Conservation (phyloP, 2,888 invertebrate genomes). For the Trissolcus japonicus region DNA sequence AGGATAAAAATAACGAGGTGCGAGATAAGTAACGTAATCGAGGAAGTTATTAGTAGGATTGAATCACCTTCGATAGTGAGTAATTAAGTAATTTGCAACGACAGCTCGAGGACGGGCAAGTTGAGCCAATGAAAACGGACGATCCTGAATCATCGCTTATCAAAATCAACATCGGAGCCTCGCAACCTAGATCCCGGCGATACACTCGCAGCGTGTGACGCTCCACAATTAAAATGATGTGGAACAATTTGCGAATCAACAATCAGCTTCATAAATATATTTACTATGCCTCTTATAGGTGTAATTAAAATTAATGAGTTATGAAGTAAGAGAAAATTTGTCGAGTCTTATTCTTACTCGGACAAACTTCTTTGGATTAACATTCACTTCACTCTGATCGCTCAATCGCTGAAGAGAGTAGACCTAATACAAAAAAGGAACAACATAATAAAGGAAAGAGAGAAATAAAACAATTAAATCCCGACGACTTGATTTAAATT, state of each 20-base stretch:
- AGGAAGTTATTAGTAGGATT: slow-evolving; percentile 29
- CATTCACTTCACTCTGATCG: neutral
- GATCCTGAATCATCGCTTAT: neutral
- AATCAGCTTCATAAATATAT: slow-evolving; percentile 49
- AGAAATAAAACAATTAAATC: too few species aligned
- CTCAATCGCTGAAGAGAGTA: too few species aligned
- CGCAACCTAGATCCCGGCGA: slow-evolving; percentile 27
- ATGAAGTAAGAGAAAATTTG: slow-evolving; percentile 49
- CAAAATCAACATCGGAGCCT: slow-evolving; percentile 25
- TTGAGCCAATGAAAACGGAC: neutral
- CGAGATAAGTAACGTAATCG: slow-evolving; percentile 12
- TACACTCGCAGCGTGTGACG: slow-evolving; percentile 29
- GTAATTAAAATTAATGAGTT: slow-evolving; percentile 55
- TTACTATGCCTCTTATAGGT: slow-evolving; percentile 40
- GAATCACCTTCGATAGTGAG: slow-evolving; percentile 24
- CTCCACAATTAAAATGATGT: slow-evolving; percentile 39
- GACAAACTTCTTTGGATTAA: neutral
- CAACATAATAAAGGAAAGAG: too few species aligned
- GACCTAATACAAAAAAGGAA: too few species aligned
- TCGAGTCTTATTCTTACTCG: neutral
- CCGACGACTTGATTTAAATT: too few species aligned
- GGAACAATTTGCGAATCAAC: slow-evolving; percentile 43
- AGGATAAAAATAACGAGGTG: neutral
- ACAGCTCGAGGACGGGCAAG: slow-evolving; percentile 24
- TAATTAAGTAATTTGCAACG: slow-evolving; percentile 29